Evolutionary conservation across 2,888 invertebrate species (phyloP).

Genomic region (Elysia crispata): DNA sequence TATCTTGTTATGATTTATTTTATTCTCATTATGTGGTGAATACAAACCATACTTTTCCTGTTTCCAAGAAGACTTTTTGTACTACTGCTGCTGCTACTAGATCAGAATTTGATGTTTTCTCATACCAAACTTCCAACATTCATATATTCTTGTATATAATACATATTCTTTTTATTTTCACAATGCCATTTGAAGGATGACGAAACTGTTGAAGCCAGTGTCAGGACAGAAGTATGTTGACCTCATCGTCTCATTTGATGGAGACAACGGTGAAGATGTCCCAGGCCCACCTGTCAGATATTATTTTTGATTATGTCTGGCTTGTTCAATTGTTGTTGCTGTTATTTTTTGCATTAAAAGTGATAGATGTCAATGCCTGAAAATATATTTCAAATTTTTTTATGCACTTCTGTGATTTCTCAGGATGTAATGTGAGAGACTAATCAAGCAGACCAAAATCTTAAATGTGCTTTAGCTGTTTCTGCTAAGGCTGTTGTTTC

Average conservation of each 20-base stretch:
- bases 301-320: slow-evolving; percentile 54
- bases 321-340: background rate
- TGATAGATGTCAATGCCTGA: slow-evolving; percentile 1
- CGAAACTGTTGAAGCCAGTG: slow-evolving; percentile 68
- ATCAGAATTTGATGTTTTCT: too few relatives aligned
- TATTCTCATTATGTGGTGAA: too few relatives aligned
- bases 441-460: background rate
- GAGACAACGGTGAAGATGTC: slow-evolving; percentile 65
- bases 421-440: too few relatives aligned
- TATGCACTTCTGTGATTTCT: too few relatives aligned
- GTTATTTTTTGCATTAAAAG: background rate
- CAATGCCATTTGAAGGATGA: slow-evolving; percentile 64
- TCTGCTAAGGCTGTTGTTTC: background rate
- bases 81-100: too few relatives aligned
- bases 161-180: background rate
- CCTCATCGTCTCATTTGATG: slow-evolving; percentile 71
- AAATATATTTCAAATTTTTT: too few relatives aligned
- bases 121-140: too few relatives aligned
- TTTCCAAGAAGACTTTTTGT: too few relatives aligned
- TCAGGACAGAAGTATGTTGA: slow-evolving; percentile 70
- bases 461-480: background rate
- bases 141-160: too few relatives aligned
- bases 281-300: slow-evolving; percentile 70
- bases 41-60: too few relatives aligned
- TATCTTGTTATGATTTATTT: too few relatives aligned